A percentile compares a stretch with the other conserved stretches of the same genome.
Conservation (phyloP, 30 jellyfish, hydroid and myxozoan species). For the Rhopilema esculentum region DNA sequence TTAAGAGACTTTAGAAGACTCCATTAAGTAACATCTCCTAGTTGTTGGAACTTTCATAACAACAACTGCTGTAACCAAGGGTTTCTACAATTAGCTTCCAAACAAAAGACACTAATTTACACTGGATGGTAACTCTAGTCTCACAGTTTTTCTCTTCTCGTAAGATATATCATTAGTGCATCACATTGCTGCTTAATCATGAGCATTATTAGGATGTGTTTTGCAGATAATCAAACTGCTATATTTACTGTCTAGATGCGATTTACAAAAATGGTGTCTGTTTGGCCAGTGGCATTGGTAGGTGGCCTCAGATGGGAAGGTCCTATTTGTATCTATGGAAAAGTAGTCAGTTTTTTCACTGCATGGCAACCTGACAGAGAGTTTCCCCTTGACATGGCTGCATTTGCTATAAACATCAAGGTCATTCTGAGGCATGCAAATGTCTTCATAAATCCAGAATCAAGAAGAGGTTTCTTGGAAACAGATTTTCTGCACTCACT, state of each 20-base stretch:
- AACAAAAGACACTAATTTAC: no score
- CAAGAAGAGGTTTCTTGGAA: slow-evolving; percentile 80
- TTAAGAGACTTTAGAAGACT: no score
- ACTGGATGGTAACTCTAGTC: no score
- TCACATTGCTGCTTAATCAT: no score
- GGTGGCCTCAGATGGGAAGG: slow-evolving; percentile 98
- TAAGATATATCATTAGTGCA: no score
- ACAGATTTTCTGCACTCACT: slow-evolving; percentile 74
- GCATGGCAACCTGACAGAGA: slow-evolving; percentile 85
- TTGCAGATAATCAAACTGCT: background rate
- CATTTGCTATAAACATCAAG: slow-evolving; percentile 75
- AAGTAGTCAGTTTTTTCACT: slow-evolving; percentile 77
- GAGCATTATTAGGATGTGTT: no score
- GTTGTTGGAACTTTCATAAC: no score
- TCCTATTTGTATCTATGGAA: slow-evolving; percentile 87
- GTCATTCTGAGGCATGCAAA: slow-evolving; percentile 35
- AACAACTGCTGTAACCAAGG: no score
- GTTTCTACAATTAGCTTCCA: no score
- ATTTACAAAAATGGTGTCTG: slow-evolving; percentile 72
- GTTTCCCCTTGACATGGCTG: slow-evolving; percentile 95
- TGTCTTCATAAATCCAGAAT: slow-evolving; percentile 68
- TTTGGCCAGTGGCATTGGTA: slow-evolving; percentile 98
- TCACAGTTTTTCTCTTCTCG: no score
- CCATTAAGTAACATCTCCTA: no score
- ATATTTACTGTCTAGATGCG: slow-evolving; percentile 73